Evolutionary conservation across 2,888 invertebrate genomes (phyloP).

Genomic region (Hoplodrina ambigua): DNA sequence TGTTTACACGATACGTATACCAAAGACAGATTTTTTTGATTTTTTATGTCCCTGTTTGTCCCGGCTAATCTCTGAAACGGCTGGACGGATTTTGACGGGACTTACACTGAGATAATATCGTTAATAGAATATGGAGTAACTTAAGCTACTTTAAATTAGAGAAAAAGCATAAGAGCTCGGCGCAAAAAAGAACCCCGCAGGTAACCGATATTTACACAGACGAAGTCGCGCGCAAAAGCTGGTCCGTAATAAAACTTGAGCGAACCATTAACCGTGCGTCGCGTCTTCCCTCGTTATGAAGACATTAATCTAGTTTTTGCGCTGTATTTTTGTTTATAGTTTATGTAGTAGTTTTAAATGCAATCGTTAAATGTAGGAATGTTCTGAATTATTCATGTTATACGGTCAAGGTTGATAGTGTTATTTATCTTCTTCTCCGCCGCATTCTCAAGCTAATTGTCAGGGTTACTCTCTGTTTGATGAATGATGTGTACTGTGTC

Average conservation of each 20-base stretch:
- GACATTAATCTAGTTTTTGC: slow-evolving; percentile 58
- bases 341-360: slow-evolving; percentile 39
- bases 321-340: slow-evolving; percentile 36
- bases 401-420: slow-evolving; percentile 43
- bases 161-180: no score
- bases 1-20: no score
- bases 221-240: not conserved
- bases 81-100: no score
- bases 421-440: slow-evolving; percentile 14
- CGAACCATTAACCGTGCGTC: slow-evolving; percentile 45
- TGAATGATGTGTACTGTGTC: slow-evolving; percentile 14
- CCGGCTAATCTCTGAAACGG: no score
- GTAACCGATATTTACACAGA: not conserved
- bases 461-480: slow-evolving; percentile 8
- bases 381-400: slow-evolving; percentile 41
- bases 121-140: no score
- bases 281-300: slow-evolving; percentile 49
- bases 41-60: no score
- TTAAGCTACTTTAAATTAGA: no score
- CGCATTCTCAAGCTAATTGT: not conserved
- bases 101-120: no score
- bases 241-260: slow-evolving; percentile 36
- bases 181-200: no score
- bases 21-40: no score
- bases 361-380: slow-evolving; percentile 32